Base-by-base conservation (phyloP, 2,113 vertebrate genomes). In the Fukomys damarensis region DNA sequence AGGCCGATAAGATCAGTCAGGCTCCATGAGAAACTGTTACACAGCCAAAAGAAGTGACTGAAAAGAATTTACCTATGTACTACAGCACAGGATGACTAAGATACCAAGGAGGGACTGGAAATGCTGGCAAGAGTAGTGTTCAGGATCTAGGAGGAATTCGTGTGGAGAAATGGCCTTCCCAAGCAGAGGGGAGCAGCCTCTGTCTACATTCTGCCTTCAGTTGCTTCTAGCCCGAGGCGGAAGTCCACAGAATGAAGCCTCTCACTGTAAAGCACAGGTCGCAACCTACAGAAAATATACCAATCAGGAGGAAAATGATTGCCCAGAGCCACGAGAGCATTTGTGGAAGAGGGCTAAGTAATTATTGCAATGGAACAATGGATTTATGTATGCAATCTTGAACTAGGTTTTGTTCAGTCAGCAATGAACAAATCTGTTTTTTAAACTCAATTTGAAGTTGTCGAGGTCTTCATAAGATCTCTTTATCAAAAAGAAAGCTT, bases 401-500 rank as follows among this genome's bases (percentile, higher is more conserved):
- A 95, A 83, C 12, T 68, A 7, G 14, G 54, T 35, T 82, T 86
- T 72, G 0, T 87, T 86, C 20, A 92, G 2, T 58, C 5, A 87
- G 4, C 66, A 43, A 22, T 13, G 0, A 82, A 7, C 59, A 11
- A 77, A 32, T 84, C 35, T 88, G 38, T 94, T 94, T 7, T 81
- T 88, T 54, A 49, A 49, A 49, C 20, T 58, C 56, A 61, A 46
- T 86, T 58, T 89, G 32, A 90, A 95, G 86, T 28, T 72, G 96
- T 89, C 38, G 59, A 38, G 76, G 7, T 85, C 26, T 82, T 7
- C 30, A 10, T 66, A 77, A 85, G 20, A 65, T 86, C 46, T 79
- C 14, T 9, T 86, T 49, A 89, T 72, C 41, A 96, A 87, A 93
- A 91, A 83, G 66, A 85, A 63, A 30, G 38, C 54, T 96, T 93